A percentile compares a stretch with the other conserved stretches of the same genome.
These are phyloP conservation scores for Listronotus oregonensis DNA, from an alignment of 1,140 invertebrate genomes.

Conservation along the genomic window DNA sequence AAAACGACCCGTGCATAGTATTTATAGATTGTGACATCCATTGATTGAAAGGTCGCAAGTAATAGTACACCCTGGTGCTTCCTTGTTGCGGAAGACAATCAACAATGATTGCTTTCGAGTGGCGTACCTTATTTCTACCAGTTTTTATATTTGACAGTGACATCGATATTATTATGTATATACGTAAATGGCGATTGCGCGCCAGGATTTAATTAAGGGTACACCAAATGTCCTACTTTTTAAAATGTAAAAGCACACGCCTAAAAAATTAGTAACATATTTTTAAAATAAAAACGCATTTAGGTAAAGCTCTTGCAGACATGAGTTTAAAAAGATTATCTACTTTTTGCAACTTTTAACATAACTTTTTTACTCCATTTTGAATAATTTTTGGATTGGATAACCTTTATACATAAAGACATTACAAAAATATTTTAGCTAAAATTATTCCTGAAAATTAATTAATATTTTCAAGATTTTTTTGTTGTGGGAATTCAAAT, in stretches of 20 bases:
- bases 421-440: too few species aligned
- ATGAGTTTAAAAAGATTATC: too few species aligned
- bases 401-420: too few species aligned
- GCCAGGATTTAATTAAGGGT: neutral
- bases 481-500: too few species aligned
- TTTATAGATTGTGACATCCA: constrained; percentile 49
- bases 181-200: constrained; percentile 1
- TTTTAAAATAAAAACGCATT: constrained; percentile 2
- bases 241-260: too few species aligned
- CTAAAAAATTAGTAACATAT: too few species aligned
- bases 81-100: constrained; percentile 56
- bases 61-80: constrained; percentile 56
- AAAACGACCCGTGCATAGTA: constrained; percentile 50
- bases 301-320: neutral
- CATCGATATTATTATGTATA: constrained; percentile 16
- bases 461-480: too few species aligned
- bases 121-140: constrained; percentile 34
- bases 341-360: too few species aligned
- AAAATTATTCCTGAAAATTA: too few species aligned
- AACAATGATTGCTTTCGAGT: constrained; percentile 54
- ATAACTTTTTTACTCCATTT: too few species aligned
- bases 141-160: constrained; percentile 26
- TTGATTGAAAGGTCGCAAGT: constrained; percentile 56
- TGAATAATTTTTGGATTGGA: too few species aligned
- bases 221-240: too few species aligned